Base-by-base conservation (phyloP, 2,888 invertebrate species). In the Cinara cedri region DNA sequence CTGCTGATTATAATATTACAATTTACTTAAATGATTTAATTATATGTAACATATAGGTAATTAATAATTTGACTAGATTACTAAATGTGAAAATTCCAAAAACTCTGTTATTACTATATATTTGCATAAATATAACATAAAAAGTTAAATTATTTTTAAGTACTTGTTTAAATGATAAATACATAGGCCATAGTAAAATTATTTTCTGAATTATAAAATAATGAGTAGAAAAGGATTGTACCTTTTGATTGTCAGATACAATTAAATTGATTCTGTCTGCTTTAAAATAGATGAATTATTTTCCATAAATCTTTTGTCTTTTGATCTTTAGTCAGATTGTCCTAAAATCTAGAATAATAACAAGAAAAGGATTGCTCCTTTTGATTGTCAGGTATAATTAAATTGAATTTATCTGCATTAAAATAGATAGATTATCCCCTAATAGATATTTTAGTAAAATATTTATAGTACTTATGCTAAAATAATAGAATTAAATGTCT, bases 21-120 rank as follows among this genome's bases (percentile, higher is more conserved):
- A 49, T 3, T 60, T 19, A 44, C 42, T 49, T 34, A 34, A 34
- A 34, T 6, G 6, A 34, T 34, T 4, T 4, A 34, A 34, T 34
- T 34, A 34, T 34, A 34, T 34, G 34, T 34, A 34, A 34, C 6
- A 6, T 34, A 34, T 34, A 34, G 6, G 34, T 13, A 46, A 16
- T 57, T 44, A 46, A 34, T 34, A 49, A 10, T 42, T 65, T 75
- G 74, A 75, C 74, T 75, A 75, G 74, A 75, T n/a, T 0, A 63
- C 63, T 65, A 65, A 34, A 34, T 24, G 42, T 19, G 16, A 44
- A 57, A 24, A 42, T 72, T 26, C 13, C 24, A 34, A 57, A 46
- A 54, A 51, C 13, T 57, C n/a, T n/a, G n/a, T n/a, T n/a, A n/a
- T n/a, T n/a, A n/a, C n/a, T n/a, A n/a, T n/a, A n/a, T n/a, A n/a